Conservation (phyloP, 2,113 vertebrate genomes). For the Poecile atricapillus region DNA sequence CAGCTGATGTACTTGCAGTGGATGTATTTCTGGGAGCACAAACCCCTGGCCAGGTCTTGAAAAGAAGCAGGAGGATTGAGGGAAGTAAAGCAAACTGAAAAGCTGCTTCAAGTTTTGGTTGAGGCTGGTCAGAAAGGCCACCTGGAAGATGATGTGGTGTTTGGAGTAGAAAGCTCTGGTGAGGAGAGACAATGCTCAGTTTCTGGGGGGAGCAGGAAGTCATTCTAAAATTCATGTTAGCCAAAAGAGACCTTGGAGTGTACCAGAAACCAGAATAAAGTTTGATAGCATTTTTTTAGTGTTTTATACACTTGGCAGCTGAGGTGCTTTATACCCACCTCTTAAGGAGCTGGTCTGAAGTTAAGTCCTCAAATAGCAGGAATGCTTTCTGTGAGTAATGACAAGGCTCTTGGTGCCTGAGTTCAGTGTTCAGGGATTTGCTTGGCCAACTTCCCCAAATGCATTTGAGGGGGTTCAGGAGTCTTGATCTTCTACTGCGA, state of each 20-base stretch:
- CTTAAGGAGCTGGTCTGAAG: background rate
- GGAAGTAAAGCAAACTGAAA: background rate
- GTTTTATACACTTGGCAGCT: background rate
- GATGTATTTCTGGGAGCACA: too few species aligned
- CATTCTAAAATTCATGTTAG: background rate
- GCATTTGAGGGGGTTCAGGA: background rate
- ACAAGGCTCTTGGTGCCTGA: fast-evolving
- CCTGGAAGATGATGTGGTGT: background rate
- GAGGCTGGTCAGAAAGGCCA: background rate
- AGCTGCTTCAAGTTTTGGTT: background rate
- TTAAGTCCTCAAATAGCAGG: background rate
- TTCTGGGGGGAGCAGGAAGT: background rate
- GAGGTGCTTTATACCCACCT: background rate
- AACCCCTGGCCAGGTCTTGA: background rate
- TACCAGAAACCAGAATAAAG: background rate
- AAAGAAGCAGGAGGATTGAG: background rate
- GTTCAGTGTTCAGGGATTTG: background rate
- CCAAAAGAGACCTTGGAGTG: background rate
- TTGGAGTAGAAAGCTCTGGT: background rate
- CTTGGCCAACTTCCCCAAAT: background rate
- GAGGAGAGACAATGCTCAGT: background rate
- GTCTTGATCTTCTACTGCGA: background rate
- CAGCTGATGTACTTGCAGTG: background rate
- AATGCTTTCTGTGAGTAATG: background rate
- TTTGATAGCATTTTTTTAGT: background rate